Conservation (phyloP, 2,113 vertebrate species). For the Thamnophis sirtalis region DNA sequence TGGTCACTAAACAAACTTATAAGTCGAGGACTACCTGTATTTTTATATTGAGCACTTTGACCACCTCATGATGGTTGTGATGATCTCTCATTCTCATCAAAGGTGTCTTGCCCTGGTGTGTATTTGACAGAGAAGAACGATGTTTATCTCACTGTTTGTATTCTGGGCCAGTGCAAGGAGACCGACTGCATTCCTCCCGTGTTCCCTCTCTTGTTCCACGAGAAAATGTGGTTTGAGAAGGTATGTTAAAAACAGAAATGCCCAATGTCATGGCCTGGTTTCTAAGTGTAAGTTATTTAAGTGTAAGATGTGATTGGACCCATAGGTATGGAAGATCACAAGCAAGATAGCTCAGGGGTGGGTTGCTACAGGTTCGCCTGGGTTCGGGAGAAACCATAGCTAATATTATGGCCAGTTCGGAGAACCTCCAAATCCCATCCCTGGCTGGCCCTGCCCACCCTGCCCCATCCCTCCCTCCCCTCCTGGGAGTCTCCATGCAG, state of each 20-base stretch:
- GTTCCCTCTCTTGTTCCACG: conserved; percentile 73
- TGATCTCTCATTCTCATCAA: conserved; percentile 1
- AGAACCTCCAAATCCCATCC: too few species aligned
- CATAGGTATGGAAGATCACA: not conserved
- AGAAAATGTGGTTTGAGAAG: conserved; percentile 80
- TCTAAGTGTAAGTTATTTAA: too few species aligned
- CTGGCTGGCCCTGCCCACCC: too few species aligned
- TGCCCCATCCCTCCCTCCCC: too few species aligned
- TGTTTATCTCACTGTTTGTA: conserved; percentile 70
- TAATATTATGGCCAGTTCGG: too few species aligned
- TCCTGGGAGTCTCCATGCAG: too few species aligned
- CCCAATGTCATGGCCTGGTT: not conserved
- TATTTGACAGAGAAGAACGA: conserved; percentile 71
- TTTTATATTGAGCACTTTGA: not conserved
- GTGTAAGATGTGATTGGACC: not conserved
- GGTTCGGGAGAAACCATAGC: too few species aligned
- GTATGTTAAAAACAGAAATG: conserved; percentile 44
- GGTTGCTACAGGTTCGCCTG: too few species aligned
- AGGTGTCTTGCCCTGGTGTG: conserved; percentile 75
- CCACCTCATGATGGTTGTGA: not conserved
- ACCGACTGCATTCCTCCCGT: conserved; percentile 64
- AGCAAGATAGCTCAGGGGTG: not conserved
- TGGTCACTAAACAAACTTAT: not conserved
- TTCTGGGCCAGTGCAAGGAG: conserved; percentile 70
- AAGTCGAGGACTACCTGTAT: not conserved